Conservation (phyloP, 2,113 vertebrate species). For the Ochotona curzoniae region DNA sequence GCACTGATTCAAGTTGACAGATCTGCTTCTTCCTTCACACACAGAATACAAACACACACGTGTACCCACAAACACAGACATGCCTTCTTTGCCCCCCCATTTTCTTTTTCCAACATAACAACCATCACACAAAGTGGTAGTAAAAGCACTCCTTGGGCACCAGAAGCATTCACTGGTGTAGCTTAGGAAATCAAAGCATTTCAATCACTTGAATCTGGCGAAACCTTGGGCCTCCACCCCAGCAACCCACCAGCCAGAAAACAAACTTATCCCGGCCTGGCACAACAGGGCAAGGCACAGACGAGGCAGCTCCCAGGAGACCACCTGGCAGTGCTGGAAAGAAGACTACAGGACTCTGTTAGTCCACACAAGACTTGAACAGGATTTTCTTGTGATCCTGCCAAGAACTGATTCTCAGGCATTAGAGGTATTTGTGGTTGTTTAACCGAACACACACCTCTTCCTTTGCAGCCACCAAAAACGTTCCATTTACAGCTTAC, state of each 20-base stretch:
- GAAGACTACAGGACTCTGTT: neutral
- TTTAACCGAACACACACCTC: slow-evolving; percentile 49
- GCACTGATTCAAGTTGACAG: neutral
- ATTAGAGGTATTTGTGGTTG: slow-evolving; percentile 41
- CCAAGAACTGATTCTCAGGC: neutral
- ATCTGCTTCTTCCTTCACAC: neutral
- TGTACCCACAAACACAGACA: too few relatives aligned
- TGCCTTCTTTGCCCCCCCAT: neutral
- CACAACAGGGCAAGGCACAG: neutral
- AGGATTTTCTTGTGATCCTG: neutral
- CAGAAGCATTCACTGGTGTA: neutral
- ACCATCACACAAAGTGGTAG: fast-evolving
- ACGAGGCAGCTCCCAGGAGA: neutral
- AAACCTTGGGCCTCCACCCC: neutral
- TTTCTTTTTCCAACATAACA: neutral
- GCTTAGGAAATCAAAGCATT: neutral
- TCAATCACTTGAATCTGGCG: neutral
- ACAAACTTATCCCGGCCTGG: neutral
- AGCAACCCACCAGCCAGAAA: neutral
- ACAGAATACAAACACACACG: too few relatives aligned
- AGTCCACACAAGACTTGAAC: neutral
- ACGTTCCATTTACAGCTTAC: slow-evolving; percentile 70
- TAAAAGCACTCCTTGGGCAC: neutral
- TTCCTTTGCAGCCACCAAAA: slow-evolving; percentile 63
- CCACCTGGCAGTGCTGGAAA: fast-evolving